phyloP scores from a whole-genome alignment of 1,140 invertebrate species.

The Fopius arisanus region DNA sequence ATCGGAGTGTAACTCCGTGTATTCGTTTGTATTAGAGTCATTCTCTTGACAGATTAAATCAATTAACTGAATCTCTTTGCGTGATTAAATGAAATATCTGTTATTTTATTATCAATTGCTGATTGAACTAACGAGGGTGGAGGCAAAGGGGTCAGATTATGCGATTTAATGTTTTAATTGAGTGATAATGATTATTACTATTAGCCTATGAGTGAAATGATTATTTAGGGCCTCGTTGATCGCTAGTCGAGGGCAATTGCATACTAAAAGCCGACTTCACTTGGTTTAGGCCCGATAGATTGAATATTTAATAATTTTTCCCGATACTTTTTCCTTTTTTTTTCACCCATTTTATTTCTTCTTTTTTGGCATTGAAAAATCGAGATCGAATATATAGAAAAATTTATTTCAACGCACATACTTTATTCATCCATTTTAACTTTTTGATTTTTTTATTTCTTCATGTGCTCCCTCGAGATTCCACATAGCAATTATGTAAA shows the following conservation, averaged over 20 bases:
- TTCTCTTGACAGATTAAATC: background rate
- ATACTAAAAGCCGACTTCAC: background rate
- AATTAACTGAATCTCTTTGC: background rate
- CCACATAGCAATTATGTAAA: constrained; percentile 36
- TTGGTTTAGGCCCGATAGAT: background rate
- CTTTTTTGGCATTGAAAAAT: background rate
- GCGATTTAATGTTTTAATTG: background rate
- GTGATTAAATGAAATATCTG: background rate
- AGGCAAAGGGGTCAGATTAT: background rate
- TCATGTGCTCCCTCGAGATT: constrained; percentile 12
- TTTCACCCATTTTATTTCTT: background rate
- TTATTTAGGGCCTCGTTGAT: constrained; percentile 3
- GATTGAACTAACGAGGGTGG: background rate
- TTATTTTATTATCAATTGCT: background rate
- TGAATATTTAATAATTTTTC: too few species aligned
- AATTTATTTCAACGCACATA: too few species aligned
- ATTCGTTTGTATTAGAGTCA: constrained; percentile 13
- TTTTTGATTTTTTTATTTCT: constrained; percentile 22
- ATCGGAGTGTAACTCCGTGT: constrained; percentile 25
- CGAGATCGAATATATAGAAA: too few species aligned
- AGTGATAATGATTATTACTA: background rate
- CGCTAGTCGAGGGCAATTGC: constrained; percentile 15
- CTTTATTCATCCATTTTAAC: background rate
- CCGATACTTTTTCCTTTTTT: background rate
- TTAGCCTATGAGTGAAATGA: background rate